Percentiles rank a stretch among this genome's conserved stretches.
Conservation (phyloP, 2,888 invertebrate genomes). For the Atherix ibis region DNA sequence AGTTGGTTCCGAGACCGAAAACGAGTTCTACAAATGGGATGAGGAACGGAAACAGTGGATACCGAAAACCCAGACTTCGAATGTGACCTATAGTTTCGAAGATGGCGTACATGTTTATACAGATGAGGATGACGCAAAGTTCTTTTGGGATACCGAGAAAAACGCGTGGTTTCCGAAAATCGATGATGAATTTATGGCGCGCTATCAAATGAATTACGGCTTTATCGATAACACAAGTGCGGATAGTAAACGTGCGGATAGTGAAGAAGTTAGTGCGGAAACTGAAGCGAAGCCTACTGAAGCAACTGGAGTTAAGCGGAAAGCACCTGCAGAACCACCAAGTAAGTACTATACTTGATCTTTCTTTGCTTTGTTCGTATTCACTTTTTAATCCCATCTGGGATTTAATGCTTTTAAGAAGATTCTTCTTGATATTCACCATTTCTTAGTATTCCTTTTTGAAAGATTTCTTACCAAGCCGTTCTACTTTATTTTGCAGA, state of each 20-base stretch:
- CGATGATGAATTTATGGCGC: constrained; percentile 90
- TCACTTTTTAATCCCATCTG: too few species aligned
- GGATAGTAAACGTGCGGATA: constrained; percentile 16
- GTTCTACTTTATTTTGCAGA: constrained; percentile 30
- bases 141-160: constrained; percentile 80
- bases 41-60: constrained; percentile 45
- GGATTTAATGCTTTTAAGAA: too few species aligned
- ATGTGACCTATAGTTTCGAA: constrained; percentile 49
- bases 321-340: constrained; percentile 36
- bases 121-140: constrained; percentile 75
- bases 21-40: constrained; percentile 42
- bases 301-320: constrained; percentile 28
- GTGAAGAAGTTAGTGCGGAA: constrained; percentile 11
- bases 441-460: neutral
- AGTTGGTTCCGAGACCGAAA: constrained; percentile 23
- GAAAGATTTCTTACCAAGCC: neutral
- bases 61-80: constrained; percentile 18
- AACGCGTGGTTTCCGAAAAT: constrained; percentile 95
- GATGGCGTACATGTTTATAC: constrained; percentile 65
- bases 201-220: constrained; percentile 91
- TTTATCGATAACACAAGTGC: constrained; percentile 47
- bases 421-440: neutral
- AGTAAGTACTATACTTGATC: constrained; percentile 17
- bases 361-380: neutral
- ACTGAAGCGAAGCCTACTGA: constrained; percentile 6